phyloP scores from a whole-genome alignment of 2,888 invertebrate species.

The Schizaphis graminum region DNA sequence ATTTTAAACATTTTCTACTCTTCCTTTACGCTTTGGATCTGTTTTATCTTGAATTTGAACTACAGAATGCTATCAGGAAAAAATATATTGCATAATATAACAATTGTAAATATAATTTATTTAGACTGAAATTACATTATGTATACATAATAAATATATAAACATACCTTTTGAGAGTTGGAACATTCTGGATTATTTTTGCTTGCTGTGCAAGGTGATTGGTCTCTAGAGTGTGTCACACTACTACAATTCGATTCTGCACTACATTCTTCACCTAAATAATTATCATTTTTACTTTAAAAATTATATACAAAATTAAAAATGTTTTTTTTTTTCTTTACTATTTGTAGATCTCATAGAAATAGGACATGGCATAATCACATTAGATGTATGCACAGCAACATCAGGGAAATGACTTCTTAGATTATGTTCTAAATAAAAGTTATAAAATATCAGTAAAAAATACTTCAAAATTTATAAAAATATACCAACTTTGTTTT shows the following conservation, averaged over 20 bases:
- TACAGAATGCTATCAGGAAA: not conserved
- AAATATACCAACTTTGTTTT: slow-evolving; percentile 53
- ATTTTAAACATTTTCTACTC: slow-evolving; percentile 75
- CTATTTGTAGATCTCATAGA: slow-evolving; percentile 53
- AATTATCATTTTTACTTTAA: slow-evolving; percentile 15
- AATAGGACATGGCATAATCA: slow-evolving; percentile 42
- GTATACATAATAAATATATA: not conserved
- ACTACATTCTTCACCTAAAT: slow-evolving; percentile 56
- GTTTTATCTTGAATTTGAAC: slow-evolving; percentile 30
- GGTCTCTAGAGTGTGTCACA: slow-evolving; percentile 48
- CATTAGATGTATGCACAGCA: slow-evolving; percentile 44
- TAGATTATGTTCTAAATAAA: slow-evolving; percentile 49
- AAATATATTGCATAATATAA: not conserved
- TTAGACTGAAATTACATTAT: not conserved
- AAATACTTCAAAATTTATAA: not conserved
- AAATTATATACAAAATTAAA: not conserved
- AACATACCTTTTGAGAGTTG: slow-evolving; percentile 37
- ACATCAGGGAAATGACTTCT: slow-evolving; percentile 54
- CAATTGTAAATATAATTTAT: not conserved
- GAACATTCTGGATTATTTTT: slow-evolving; percentile 41
- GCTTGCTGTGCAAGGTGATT: slow-evolving; percentile 32
- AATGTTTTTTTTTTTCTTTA: slow-evolving; percentile 16
- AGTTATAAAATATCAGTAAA: not conserved
- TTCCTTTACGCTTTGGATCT: slow-evolving; percentile 74
- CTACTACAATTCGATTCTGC: slow-evolving; percentile 58